Percentiles rank a stretch among this genome's conserved stretches.
Conservation (phyloP, 2,797 vertebrate genomes). For the Cynopterus sphinx region DNA sequence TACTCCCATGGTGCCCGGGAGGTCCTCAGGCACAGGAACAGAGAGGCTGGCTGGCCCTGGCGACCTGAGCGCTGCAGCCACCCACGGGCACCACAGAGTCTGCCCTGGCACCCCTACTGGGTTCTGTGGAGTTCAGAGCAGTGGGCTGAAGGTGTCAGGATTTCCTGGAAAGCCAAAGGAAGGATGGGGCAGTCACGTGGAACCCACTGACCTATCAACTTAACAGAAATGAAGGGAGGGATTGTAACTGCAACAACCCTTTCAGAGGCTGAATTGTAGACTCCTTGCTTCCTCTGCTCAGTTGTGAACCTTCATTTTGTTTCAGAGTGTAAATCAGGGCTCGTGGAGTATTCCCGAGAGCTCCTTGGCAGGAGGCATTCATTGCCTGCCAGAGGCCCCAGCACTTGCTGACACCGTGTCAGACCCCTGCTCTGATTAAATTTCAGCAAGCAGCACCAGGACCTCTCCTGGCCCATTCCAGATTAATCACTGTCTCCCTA, state of each 20-base stretch:
- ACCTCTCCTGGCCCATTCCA: background rate
- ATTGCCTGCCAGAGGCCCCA: background rate
- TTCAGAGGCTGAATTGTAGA: background rate
- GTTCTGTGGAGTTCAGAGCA: background rate
- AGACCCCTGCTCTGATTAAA: slow-evolving; percentile 26
- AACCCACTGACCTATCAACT: background rate
- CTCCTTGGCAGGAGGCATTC: slow-evolving; percentile 5
- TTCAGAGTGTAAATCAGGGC: slow-evolving; percentile 16
- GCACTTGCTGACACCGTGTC: background rate
- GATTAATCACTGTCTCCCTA: slow-evolving; percentile 32
- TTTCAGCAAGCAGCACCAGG: background rate
- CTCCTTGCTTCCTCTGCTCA: rapidly evolving
- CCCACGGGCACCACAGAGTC: background rate
- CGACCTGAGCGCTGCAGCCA: too few relatives aligned
- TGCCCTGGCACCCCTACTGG: background rate
- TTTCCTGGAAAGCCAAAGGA: background rate
- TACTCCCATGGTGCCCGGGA: background rate
- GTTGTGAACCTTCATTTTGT: background rate
- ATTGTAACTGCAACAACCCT: rapidly evolving
- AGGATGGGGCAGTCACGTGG: background rate
- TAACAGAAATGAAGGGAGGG: background rate
- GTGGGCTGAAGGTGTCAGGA: background rate
- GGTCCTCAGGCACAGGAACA: background rate
- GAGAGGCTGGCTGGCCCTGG: background rate
- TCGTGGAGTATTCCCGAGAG: background rate